phyloP scores from a whole-genome alignment of 2,888 invertebrate genomes.

The Perizoma affinitatum region DNA sequence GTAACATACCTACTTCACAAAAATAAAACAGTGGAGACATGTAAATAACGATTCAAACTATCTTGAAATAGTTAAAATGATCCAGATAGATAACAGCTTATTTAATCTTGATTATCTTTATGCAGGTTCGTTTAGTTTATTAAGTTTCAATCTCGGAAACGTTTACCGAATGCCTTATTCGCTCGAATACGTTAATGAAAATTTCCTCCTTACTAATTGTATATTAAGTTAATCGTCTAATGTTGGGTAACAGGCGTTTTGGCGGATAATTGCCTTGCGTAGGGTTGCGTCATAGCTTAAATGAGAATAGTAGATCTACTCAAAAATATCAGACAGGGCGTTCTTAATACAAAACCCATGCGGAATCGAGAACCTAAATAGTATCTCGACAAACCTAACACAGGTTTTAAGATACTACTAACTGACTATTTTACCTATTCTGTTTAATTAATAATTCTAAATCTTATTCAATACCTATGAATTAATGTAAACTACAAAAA shows the following conservation, averaged over 20 bases:
- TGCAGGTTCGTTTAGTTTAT: not conserved
- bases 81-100: not conserved
- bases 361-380: too few relatives aligned
- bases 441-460: too few relatives aligned
- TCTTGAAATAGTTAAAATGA: too few relatives aligned
- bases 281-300: conserved; percentile 37
- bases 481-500: too few relatives aligned
- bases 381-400: too few relatives aligned
- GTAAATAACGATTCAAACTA: too few relatives aligned
- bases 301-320: conserved; percentile 1
- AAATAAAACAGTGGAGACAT: too few relatives aligned
- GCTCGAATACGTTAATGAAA: conserved; percentile 51
- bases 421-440: too few relatives aligned
- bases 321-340: not conserved
- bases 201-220: conserved; percentile 63
- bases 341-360: not conserved
- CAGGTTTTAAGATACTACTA: too few relatives aligned
- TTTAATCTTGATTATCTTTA: not conserved
- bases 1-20: too few relatives aligned
- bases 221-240: conserved; percentile 64
- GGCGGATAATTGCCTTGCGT: conserved; percentile 55
- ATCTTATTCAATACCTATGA: too few relatives aligned
- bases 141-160: conserved; percentile 14
- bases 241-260: conserved; percentile 57
- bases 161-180: conserved; percentile 8